Percentiles rank a stretch among this genome's conserved stretches.
phyloP scores from a whole-genome alignment of 2,113 vertebrate genomes.

The Lates calcarifer region DNA sequence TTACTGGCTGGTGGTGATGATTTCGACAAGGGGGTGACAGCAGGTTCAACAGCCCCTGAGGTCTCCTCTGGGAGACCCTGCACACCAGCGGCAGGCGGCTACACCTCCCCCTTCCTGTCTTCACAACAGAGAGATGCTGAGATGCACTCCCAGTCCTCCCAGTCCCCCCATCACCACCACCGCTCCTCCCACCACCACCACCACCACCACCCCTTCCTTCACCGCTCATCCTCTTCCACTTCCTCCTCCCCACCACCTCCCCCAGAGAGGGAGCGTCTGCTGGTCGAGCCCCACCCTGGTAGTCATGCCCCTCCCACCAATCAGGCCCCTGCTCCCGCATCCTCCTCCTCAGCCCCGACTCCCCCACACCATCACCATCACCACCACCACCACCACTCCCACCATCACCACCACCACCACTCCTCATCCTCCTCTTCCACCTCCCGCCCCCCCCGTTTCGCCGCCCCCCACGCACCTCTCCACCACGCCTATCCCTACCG shows the following conservation, averaged over 20 bases:
- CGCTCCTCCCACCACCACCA: conserved; percentile 69
- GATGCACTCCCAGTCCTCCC: conserved; percentile 80
- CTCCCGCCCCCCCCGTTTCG: conserved; percentile 68
- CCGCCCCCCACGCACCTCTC: conserved; percentile 46
- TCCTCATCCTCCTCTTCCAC: conserved; percentile 67
- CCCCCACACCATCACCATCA: conserved; percentile 73
- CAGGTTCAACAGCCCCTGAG: conserved; percentile 77
- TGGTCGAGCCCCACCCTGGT: conserved; percentile 63
- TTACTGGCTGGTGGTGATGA: conserved; percentile 91
- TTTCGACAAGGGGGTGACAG: conserved; percentile 83
- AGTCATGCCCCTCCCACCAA: conserved; percentile 3
- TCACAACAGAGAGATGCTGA: conserved; percentile 90
- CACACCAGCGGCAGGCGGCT: conserved; percentile 85
- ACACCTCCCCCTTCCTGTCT: conserved; percentile 91
- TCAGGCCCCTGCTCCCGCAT: conserved; percentile 45
- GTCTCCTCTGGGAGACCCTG: conserved; percentile 67
- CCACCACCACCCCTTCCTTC: conserved; percentile 73
- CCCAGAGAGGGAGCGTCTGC: conserved; percentile 77
- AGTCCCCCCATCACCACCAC: conserved; percentile 75
- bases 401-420: conserved; percentile 77
- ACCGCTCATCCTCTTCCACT: conserved; percentile 83
- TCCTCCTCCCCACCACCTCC: conserved; percentile 75
- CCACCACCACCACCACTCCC: conserved; percentile 83
- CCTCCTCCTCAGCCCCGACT: conserved; percentile 43
- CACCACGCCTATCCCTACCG: conserved; percentile 84